Evolutionary conservation across 2,797 vertebrate genomes (phyloP).

Genomic region (Sparidentex hasta): DNA sequence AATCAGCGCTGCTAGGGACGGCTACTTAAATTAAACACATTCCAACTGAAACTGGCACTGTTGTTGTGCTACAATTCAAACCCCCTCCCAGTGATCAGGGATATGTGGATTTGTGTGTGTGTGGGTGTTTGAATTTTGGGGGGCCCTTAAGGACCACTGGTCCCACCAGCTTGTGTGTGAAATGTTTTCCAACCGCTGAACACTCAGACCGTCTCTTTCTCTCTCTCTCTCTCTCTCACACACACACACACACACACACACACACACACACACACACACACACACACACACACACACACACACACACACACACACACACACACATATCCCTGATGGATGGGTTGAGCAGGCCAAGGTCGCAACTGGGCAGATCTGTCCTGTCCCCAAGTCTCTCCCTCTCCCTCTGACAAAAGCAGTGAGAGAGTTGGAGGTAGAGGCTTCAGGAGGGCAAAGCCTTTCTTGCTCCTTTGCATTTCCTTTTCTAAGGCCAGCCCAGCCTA

Average conservation of each 20-base stretch:
- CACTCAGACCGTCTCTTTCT: constrained; percentile 66
- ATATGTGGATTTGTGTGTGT: constrained; percentile 63
- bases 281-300: constrained; percentile 40
- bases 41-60: constrained; percentile 71
- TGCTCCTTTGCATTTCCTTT: constrained; percentile 86
- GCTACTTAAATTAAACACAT: constrained; percentile 76
- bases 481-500: constrained; percentile 78
- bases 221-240: constrained; percentile 21
- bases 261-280: constrained; percentile 35
- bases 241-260: too few species aligned
- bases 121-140: constrained; percentile 31
- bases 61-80: constrained; percentile 67
- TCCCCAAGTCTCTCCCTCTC: constrained; percentile 72
- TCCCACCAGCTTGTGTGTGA: constrained; percentile 81
- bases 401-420: constrained; percentile 83
- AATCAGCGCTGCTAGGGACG: constrained; percentile 59
- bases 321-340: constrained; percentile 85
- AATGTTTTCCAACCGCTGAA: constrained; percentile 81
- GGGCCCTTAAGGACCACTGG: constrained; percentile 60
- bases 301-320: constrained; percentile 49
- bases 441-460: constrained; percentile 83
- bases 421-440: constrained; percentile 82
- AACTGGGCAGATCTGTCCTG: constrained; percentile 86
- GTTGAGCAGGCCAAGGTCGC: constrained; percentile 86
- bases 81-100: constrained; percentile 35